A percentile compares a stretch with the other conserved stretches of the same genome.
Evolutionary conservation across 2,888 invertebrate species (phyloP).

Genomic region (Alentia gelatinosa): DNA sequence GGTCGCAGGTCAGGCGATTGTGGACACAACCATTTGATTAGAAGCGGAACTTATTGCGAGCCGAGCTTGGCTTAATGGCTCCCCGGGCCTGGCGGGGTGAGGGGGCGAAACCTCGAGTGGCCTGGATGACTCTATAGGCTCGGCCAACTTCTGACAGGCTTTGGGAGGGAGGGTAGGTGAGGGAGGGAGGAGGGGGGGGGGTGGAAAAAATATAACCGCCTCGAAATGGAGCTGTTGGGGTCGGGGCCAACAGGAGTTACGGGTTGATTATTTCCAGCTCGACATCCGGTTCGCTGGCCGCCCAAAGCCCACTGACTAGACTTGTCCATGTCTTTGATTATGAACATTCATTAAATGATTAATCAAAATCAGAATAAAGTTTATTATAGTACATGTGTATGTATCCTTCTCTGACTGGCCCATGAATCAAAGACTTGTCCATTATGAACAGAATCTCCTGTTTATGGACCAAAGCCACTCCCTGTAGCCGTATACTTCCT

Average conservation of each 20-base stretch:
- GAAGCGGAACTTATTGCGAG: constrained; percentile 49
- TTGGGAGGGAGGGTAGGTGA: too few species aligned
- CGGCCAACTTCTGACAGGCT: constrained; percentile 18
- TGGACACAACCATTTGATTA: constrained; percentile 51
- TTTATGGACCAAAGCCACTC: too few species aligned
- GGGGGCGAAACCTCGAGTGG: background rate
- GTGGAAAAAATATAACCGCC: too few species aligned
- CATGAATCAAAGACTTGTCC: too few species aligned
- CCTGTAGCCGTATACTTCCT: too few species aligned
- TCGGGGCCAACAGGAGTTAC: constrained; percentile 20
- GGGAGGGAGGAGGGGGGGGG: too few species aligned
- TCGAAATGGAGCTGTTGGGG: background rate
- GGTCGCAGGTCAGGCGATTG: background rate
- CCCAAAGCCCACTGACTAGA: background rate
- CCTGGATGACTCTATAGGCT: background rate
- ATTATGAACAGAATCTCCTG: too few species aligned
- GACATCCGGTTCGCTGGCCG: background rate
- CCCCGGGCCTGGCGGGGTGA: background rate
- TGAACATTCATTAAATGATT: too few species aligned
- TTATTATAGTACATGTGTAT: too few species aligned
- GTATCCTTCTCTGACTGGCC: too few species aligned
- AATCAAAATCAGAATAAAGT: too few species aligned
- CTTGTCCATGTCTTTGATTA: too few species aligned
- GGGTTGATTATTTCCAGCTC: constrained; percentile 32
- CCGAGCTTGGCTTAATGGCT: background rate